phyloP scores from a whole-genome alignment of 2,888 invertebrate species.

The Oxyscelio sp. region DNA sequence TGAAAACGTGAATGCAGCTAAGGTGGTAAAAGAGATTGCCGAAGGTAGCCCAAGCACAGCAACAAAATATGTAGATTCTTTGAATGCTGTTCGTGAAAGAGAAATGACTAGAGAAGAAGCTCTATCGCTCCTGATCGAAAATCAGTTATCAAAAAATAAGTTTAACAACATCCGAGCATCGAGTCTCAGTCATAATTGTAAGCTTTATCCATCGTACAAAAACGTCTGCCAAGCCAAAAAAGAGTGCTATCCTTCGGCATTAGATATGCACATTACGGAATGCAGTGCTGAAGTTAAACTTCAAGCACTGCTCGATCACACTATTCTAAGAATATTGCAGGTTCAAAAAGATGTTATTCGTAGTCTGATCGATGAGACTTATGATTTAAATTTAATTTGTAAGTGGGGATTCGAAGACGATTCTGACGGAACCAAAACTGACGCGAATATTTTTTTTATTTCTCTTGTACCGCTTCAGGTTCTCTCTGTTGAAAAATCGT shows the following conservation, averaged over 20 bases:
- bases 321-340: conserved; percentile 31
- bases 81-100: conserved; percentile 28
- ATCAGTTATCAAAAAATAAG: conserved; percentile 32
- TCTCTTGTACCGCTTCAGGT: conserved; percentile 72
- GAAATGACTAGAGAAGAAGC: conserved; percentile 39
- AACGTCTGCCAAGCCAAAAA: conserved; percentile 30
- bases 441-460: conserved; percentile 53
- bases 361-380: conserved; percentile 22
- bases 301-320: conserved; percentile 36
- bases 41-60: conserved; percentile 44
- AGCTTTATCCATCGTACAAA: conserved; percentile 42
- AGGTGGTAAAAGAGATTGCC: conserved; percentile 34
- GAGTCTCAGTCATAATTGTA: conserved; percentile 30
- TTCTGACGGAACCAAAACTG: conserved; percentile 31
- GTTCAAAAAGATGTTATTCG: conserved; percentile 49
- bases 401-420: conserved; percentile 37
- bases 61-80: conserved; percentile 39
- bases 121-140: conserved; percentile 42
- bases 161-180: conserved; percentile 25
- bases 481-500: conserved; percentile 27
- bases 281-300: conserved; percentile 27
- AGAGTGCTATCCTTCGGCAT: conserved; percentile 40
- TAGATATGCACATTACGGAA: conserved; percentile 64
- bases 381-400: conserved; percentile 46
- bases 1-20: conserved; percentile 40